These are phyloP conservation scores for Aeoliscus strigatus DNA, from an alignment of 2,797 vertebrate species.

Conservation along the genomic window DNA sequence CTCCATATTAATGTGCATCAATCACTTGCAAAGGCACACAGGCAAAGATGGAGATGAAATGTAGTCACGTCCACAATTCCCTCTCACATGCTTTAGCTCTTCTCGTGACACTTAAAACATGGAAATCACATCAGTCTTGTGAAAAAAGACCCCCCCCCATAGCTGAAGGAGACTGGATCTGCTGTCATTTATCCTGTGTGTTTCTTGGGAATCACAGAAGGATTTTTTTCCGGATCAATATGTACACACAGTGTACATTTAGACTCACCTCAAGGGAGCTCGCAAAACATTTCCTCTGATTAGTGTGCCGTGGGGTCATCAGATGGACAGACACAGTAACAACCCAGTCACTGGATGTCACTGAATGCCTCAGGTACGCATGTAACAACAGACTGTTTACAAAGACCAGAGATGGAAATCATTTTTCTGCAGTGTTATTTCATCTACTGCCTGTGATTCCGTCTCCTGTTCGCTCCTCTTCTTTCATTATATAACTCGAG, in stretches of 20 bases:
- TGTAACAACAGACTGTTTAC: no score
- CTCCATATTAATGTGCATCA: not conserved
- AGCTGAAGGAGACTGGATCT: conserved; percentile 36
- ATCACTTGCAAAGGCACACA: conserved; percentile 18
- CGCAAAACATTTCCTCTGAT: conserved; percentile 15
- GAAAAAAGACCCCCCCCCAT: conserved; percentile 52
- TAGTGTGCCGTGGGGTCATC: conserved; percentile 5
- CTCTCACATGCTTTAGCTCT: conserved; percentile 22
- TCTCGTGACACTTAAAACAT: conserved; percentile 46
- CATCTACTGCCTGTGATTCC: conserved; percentile 2
- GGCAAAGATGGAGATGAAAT: conserved; percentile 30
- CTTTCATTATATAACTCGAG: no score
- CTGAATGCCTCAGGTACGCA: no score
- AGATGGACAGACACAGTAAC: conserved; percentile 8
- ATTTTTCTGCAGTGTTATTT: conserved; percentile 19
- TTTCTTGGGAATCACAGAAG: conserved; percentile 33
- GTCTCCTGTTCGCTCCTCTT: not conserved
- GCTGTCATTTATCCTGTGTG: conserved; percentile 38
- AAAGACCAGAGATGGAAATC: conserved; percentile 6
- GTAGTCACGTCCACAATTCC: conserved; percentile 14
- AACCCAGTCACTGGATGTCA: no score
- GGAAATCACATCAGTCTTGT: conserved; percentile 57
- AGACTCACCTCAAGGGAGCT: conserved; percentile 4
- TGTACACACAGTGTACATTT: conserved; percentile 27
- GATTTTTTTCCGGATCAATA: conserved; percentile 48